phyloP scores from a whole-genome alignment of 2,113 vertebrate genomes.

The Platycercus adscitus region DNA sequence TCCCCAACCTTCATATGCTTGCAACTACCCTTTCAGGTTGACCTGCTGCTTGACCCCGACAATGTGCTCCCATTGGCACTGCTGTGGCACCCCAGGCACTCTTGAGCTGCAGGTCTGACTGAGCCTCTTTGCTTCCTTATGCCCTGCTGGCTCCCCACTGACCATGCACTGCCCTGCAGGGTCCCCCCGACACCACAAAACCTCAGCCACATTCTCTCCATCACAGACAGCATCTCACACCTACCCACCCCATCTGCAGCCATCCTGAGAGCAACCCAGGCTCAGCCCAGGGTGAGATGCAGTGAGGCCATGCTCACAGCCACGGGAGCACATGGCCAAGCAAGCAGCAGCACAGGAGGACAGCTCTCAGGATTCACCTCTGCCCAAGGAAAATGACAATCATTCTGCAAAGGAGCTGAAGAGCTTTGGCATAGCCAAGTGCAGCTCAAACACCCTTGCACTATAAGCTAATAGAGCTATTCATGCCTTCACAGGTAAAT shows the following conservation, averaged over 20 bases:
- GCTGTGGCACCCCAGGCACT: neutral
- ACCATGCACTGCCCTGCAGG: neutral
- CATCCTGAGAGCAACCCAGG: neutral
- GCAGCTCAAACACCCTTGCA: neutral
- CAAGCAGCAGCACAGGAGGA: neutral
- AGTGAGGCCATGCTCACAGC: neutral
- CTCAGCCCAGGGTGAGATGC: neutral
- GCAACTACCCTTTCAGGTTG: neutral
- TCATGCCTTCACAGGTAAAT: neutral
- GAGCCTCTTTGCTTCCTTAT: neutral
- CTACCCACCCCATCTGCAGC: neutral
- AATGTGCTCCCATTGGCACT: neutral
- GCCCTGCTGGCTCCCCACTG: neutral
- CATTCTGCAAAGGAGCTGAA: neutral
- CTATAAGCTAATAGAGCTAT: neutral
- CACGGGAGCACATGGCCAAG: neutral
- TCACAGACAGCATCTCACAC: neutral
- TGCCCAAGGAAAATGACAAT: neutral
- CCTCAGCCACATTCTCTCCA: neutral
- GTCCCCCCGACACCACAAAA: neutral
- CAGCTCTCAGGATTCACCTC: neutral
- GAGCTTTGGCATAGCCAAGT: neutral
- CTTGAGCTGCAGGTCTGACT: neutral
- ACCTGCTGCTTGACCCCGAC: neutral
- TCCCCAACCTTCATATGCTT: neutral